These are phyloP conservation scores for Sorex araneus DNA, from an alignment of 2,113 vertebrate genomes.

Conservation along the genomic window DNA sequence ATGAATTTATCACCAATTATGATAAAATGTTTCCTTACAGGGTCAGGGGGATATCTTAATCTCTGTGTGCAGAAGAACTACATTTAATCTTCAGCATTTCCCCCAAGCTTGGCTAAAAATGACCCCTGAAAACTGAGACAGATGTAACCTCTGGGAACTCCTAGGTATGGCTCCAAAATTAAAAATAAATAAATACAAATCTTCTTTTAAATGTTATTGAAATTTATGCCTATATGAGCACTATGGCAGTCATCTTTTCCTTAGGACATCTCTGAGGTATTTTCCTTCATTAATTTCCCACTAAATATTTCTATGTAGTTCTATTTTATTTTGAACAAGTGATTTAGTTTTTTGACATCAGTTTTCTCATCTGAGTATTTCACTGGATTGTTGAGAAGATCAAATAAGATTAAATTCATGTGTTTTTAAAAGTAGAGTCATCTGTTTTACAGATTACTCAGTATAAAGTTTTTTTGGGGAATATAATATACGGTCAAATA, in stretches of 20 bases:
- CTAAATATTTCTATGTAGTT: not conserved
- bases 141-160: no score
- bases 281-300: not conserved
- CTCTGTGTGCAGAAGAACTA: no score
- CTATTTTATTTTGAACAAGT: not conserved
- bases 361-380: conserved; percentile 1
- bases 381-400: not conserved
- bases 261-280: not conserved
- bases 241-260: not conserved
- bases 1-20: not conserved
- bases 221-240: not conserved
- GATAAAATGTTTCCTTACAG: not conserved
- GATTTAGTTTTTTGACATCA: not conserved
- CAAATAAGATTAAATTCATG: not conserved
- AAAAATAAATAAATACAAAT: no score
- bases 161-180: no score
- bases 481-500: not conserved
- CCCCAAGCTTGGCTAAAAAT: no score
- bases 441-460: not conserved
- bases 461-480: not conserved
- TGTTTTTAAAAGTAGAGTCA: not conserved
- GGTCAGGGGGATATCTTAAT: no score
- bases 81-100: no score
- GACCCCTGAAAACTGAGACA: no score
- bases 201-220: not conserved